Conservation (phyloP, 1,140 invertebrate genomes). For the Bombyx mandarina region DNA sequence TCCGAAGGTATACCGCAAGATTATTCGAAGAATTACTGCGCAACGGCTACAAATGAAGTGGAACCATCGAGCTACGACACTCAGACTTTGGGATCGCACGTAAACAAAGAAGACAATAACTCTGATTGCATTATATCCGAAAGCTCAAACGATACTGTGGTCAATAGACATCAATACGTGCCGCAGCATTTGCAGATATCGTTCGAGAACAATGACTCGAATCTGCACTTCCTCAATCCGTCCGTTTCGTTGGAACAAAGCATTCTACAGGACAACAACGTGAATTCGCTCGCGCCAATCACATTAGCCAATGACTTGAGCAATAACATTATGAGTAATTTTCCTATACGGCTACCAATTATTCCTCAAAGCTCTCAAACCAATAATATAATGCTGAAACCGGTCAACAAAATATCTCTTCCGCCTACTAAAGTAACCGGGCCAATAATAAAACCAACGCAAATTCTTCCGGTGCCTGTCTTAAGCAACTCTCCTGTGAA, state of each 20-base stretch:
- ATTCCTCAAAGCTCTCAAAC: constrained; percentile 35
- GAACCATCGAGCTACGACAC: constrained; percentile 28
- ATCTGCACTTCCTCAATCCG: constrained; percentile 48
- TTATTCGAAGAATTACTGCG: constrained; percentile 46
- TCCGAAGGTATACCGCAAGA: constrained; percentile 45
- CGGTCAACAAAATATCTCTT: constrained; percentile 49
- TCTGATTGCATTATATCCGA: constrained; percentile 56
- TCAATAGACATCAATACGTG: constrained; percentile 42
- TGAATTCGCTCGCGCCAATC: constrained; percentile 36
- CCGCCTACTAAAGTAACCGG: constrained; percentile 50
- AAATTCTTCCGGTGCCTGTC: constrained; percentile 54
- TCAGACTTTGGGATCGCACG: constrained; percentile 39
- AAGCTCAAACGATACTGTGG: constrained; percentile 37
- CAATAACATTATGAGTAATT: constrained; percentile 59
- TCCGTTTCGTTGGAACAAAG: constrained; percentile 45
- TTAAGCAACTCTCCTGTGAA: constrained; percentile 55
- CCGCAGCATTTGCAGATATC: constrained; percentile 39
- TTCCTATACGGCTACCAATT: constrained; percentile 50
- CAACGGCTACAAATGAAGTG: constrained; percentile 21
- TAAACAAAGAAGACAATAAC: constrained; percentile 59
- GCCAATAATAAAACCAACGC: constrained; percentile 57
- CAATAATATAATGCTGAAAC: constrained; percentile 52
- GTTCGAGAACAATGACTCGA: constrained; percentile 34
- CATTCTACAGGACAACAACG: constrained; percentile 39
- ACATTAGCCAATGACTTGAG: constrained; percentile 33